Evolutionary conservation across 2,888 invertebrate species (phyloP).

Genomic region (Pterobdella sp.): DNA sequence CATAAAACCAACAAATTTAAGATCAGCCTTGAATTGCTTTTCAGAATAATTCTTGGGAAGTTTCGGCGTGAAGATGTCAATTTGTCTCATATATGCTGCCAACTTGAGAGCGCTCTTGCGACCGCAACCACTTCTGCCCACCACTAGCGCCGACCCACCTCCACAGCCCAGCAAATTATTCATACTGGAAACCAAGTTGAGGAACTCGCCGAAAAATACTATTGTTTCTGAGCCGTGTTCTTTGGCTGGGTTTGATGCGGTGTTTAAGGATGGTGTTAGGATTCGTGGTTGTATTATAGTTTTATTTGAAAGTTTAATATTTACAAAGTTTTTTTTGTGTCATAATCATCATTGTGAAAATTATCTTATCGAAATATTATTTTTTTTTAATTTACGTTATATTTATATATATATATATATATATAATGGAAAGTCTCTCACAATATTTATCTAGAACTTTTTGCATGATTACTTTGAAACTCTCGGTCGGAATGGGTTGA

Average conservation of each 20-base stretch:
- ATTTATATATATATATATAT: too few relatives aligned
- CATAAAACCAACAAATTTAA: slow-evolving; percentile 63
- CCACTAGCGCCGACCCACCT: slow-evolving; percentile 62
- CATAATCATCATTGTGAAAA: too few relatives aligned
- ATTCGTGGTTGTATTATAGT: too few relatives aligned
- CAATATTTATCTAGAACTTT: slow-evolving; percentile 23
- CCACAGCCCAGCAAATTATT: slow-evolving; percentile 60
- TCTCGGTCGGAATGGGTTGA: neutral
- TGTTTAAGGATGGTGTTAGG: too few relatives aligned
- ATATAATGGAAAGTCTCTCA: neutral
- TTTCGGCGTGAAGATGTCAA: slow-evolving; percentile 57
- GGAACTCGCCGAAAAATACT: slow-evolving; percentile 62
- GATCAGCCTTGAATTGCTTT: slow-evolving; percentile 66
- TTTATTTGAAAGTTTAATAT: too few relatives aligned
- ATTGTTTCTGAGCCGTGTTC: slow-evolving; percentile 58
- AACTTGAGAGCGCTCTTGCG: slow-evolving; percentile 70
- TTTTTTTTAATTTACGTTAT: too few relatives aligned
- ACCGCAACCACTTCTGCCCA: slow-evolving; percentile 72
- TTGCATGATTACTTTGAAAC: neutral
- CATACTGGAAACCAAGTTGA: slow-evolving; percentile 60
- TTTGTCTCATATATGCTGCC: slow-evolving; percentile 65
- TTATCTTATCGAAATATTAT: too few relatives aligned
- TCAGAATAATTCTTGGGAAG: slow-evolving; percentile 58
- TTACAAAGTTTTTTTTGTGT: too few relatives aligned
- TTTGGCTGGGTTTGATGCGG: too few relatives aligned